Conservation (phyloP, 1,140 invertebrate species). For the Drosophila miranda region DNA sequence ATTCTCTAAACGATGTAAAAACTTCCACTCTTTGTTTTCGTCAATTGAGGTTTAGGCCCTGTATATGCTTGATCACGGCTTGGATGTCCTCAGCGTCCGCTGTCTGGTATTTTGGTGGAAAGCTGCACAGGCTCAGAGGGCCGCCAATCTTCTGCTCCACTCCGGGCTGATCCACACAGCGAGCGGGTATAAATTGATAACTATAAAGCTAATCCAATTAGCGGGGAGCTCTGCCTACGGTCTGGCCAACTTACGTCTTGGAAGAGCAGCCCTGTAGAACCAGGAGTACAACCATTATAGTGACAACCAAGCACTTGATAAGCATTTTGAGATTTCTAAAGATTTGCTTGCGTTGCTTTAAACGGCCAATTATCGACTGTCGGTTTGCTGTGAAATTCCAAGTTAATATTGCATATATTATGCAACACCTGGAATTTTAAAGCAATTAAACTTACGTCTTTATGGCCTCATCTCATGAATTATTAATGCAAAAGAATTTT, state of each 20-base stretch:
- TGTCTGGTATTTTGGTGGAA: slow-evolving; percentile 39
- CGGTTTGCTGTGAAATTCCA: slow-evolving; percentile 10
- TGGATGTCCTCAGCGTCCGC: slow-evolving; percentile 46
- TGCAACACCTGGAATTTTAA: too few relatives aligned
- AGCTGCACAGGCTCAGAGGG: slow-evolving; percentile 50
- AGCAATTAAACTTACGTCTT: too few relatives aligned
- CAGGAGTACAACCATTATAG: slow-evolving; percentile 13
- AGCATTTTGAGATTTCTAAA: slow-evolving; percentile 15
- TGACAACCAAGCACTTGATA: slow-evolving; percentile 16
- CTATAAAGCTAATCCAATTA: not conserved
- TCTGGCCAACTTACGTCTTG: slow-evolving; percentile 30
- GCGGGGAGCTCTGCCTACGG: too few relatives aligned
- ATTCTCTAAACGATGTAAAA: slow-evolving; percentile 39
- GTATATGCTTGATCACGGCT: slow-evolving; percentile 54
- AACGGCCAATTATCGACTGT: slow-evolving; percentile 35
- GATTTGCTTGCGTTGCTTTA: slow-evolving; percentile 13
- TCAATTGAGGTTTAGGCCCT: slow-evolving; percentile 43
- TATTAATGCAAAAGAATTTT: slow-evolving; percentile 46
- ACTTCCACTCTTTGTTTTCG: not conserved
- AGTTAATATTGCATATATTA: not conserved
- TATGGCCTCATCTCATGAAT: slow-evolving; percentile 39
- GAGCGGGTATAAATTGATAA: slow-evolving; percentile 53
- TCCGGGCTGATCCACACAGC: slow-evolving; percentile 41
- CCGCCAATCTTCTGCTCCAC: slow-evolving; percentile 45
- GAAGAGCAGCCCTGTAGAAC: not conserved